Evolutionary conservation across 2,888 invertebrate species (phyloP).

Genomic region (Aplocera efformata): DNA sequence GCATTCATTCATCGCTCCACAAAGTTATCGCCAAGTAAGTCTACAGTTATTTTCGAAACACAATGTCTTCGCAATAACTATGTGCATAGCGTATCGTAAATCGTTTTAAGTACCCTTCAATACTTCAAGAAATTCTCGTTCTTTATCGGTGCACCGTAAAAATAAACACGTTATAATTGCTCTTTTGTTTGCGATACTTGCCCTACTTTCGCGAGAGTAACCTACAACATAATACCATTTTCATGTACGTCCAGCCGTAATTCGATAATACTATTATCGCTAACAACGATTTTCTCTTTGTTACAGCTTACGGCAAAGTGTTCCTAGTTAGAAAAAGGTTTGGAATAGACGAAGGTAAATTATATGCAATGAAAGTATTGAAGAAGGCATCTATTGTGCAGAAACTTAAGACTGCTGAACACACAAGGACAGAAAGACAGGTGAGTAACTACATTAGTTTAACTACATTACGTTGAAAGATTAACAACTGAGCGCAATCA

Average conservation of each 20-base stretch:
- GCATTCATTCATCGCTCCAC: too few species aligned
- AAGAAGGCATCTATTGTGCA: conserved; percentile 97
- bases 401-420: conserved; percentile 97
- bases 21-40: too few species aligned
- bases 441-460: conserved; percentile 42
- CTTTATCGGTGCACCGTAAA: conserved; percentile 19
- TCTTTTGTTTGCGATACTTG: conserved; percentile 35
- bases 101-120: background rate
- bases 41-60: too few species aligned
- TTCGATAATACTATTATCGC: background rate
- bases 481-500: background rate
- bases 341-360: conserved; percentile 91
- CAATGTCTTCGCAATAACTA: too few species aligned
- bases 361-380: conserved; percentile 99
- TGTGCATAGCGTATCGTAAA: too few species aligned
- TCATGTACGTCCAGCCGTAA: conserved; percentile 7
- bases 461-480: background rate
- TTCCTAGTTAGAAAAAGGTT: conserved; percentile 96
- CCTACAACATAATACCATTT: conserved; percentile 35
- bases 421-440: conserved; percentile 97
- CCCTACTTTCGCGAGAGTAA: conserved; percentile 38
- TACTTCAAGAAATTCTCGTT: conserved; percentile 17
- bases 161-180: conserved; percentile 32
- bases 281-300: conserved; percentile 38
- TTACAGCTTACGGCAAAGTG: conserved; percentile 96